Evolutionary conservation across 2,797 vertebrate genomes (phyloP).

Genomic region (Rousettus madagascariensis): DNA sequence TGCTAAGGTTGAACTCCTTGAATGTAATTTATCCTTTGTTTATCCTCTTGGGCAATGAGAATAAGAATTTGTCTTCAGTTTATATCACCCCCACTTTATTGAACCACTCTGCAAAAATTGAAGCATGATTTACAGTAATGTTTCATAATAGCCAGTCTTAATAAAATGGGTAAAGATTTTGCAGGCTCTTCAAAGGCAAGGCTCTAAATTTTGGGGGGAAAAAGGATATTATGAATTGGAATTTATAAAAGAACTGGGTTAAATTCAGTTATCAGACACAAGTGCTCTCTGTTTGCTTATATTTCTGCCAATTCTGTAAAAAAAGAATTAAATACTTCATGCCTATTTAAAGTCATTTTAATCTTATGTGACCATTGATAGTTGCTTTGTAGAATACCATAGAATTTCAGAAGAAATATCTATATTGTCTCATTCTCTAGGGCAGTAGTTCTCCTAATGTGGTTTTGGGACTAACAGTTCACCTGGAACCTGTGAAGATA

Average conservation of each 20-base stretch:
- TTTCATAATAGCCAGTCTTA: constrained; percentile 57
- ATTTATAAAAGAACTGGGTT: constrained; percentile 46
- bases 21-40: constrained; percentile 73
- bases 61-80: constrained; percentile 64
- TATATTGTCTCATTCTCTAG: background rate
- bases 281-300: background rate
- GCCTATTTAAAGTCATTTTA: constrained; percentile 47
- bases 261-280: constrained; percentile 45
- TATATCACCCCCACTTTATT: constrained; percentile 63
- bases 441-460: background rate
- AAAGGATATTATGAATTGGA: constrained; percentile 13
- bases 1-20: constrained; percentile 56
- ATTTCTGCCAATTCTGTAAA: constrained; percentile 37
- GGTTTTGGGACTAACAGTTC: background rate
- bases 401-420: background rate
- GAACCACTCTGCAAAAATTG: constrained; percentile 60
- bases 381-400: background rate
- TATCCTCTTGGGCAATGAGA: constrained; percentile 71
- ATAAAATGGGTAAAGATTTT: constrained; percentile 62
- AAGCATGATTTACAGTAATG: constrained; percentile 60
- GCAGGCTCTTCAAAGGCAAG: constrained; percentile 13
- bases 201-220: constrained; percentile 55
- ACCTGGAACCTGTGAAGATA: background rate
- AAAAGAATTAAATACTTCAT: background rate
- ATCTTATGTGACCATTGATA: background rate